A percentile compares a stretch with the other conserved stretches of the same genome.
phyloP scores from a whole-genome alignment of 2,113 vertebrate genomes.

The Notechis scutatus region DNA sequence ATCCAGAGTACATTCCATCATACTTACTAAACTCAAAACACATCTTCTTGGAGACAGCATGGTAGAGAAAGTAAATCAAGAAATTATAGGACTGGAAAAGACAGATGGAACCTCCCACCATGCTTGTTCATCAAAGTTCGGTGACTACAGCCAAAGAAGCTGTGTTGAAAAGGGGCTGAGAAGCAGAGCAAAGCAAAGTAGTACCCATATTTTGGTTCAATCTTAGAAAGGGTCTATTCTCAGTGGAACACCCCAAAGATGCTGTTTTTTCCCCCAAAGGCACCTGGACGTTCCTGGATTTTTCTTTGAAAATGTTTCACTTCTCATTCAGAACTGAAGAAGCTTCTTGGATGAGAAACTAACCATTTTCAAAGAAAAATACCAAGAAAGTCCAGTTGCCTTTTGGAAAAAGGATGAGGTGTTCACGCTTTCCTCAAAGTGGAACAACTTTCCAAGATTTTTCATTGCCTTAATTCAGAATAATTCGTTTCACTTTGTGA shows the following conservation, averaged over 20 bases:
- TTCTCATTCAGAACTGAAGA: not conserved
- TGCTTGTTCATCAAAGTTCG: not conserved
- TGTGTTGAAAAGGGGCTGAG: not conserved
- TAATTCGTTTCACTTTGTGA: not conserved
- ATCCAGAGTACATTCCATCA: not conserved
- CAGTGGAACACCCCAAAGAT: not conserved
- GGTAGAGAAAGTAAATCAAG: not conserved
- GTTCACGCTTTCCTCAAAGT: not conserved
- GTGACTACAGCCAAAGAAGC: not conserved
- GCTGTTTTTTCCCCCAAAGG: not conserved
- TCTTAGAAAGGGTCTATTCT: not conserved
- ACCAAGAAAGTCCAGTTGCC: not conserved
- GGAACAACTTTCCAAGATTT: not conserved
- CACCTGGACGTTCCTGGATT: not conserved
- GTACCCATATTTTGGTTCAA: not conserved
- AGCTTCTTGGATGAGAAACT: not conserved
- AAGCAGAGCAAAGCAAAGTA: not conserved
- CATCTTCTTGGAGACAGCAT: not conserved
- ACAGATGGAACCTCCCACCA: not conserved
- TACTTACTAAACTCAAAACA: not conserved
- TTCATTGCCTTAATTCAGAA: not conserved
- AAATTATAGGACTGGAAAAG: not conserved
- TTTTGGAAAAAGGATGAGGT: not conserved
- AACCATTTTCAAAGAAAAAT: not conserved
- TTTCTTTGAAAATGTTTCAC: not conserved